Evolutionary conservation across 1,140 invertebrate species (phyloP).

Genomic region (Zaprionus taronus): DNA sequence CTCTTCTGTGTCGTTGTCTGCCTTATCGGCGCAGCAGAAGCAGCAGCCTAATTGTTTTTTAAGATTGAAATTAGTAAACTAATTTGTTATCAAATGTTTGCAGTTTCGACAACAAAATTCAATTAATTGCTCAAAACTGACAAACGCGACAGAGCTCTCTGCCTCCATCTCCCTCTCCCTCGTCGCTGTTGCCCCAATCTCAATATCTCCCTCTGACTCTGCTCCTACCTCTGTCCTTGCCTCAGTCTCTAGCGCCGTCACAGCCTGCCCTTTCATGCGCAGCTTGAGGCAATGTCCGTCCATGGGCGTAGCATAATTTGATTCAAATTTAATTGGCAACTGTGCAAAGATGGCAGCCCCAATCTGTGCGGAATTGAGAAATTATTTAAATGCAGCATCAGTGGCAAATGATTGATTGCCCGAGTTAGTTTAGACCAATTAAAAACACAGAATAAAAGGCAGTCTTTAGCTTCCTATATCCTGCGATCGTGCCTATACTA

Average conservation of each 20-base stretch:
- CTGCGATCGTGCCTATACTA: too few species aligned
- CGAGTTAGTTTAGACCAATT: background rate
- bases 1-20: background rate
- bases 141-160: conserved; percentile 32
- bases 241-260: background rate
- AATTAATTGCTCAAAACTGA: conserved; percentile 82
- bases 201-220: too few species aligned
- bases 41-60: conserved; percentile 78
- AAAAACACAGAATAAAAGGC: background rate
- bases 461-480: too few species aligned
- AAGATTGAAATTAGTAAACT: conserved; percentile 84
- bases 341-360: conserved; percentile 30
- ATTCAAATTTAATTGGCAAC: conserved; percentile 79
- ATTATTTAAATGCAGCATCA: conserved; percentile 67
- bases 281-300: conserved; percentile 20
- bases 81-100: conserved; percentile 84
- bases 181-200: too few species aligned
- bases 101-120: conserved; percentile 83
- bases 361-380: conserved; percentile 69
- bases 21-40: conserved; percentile 20
- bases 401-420: conserved; percentile 62
- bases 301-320: conserved; percentile 64
- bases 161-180: background rate
- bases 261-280: conserved; percentile 22
- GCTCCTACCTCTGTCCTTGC: background rate